A percentile compares a stretch with the other conserved stretches of the same genome.
Evolutionary conservation across 1,140 invertebrate genomes (phyloP).

Genomic region (Sarcophaga bullata): DNA sequence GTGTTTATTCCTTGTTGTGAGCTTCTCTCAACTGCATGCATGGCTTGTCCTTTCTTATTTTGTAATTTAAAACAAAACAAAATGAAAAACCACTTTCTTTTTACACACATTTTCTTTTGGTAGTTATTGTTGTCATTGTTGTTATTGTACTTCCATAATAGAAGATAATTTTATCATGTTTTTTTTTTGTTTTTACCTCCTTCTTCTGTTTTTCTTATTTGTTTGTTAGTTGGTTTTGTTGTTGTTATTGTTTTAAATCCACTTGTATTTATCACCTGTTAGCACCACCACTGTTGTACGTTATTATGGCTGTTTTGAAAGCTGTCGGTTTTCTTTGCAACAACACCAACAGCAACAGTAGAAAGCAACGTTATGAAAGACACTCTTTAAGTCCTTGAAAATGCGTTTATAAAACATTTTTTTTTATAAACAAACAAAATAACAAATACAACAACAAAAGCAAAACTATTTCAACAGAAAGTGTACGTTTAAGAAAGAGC

Average conservation of each 20-base stretch:
- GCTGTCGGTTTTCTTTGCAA: too few relatives aligned
- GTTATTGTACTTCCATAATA: not conserved
- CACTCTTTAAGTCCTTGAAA: constrained; percentile 13
- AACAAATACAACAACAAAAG: too few relatives aligned
- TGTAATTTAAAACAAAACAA: too few relatives aligned
- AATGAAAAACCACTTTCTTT: too few relatives aligned
- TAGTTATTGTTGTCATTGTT: not conserved
- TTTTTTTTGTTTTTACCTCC: not conserved
- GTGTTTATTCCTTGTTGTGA: not conserved
- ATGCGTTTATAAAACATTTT: too few relatives aligned
- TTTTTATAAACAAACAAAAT: too few relatives aligned
- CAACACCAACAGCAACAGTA: too few relatives aligned
- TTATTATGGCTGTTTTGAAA: not conserved
- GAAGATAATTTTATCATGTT: not conserved
- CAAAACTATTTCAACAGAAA: too few relatives aligned
- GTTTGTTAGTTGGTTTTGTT: not conserved
- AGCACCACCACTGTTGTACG: not conserved
- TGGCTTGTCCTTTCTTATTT: not conserved
- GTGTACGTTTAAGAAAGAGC: too few relatives aligned
- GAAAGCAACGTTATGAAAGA: too few relatives aligned
- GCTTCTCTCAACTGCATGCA: not conserved
- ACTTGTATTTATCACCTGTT: constrained; percentile 36
- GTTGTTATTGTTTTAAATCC: not conserved
- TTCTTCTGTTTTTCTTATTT: not conserved
- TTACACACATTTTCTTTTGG: not conserved